Evolutionary conservation across 2,113 vertebrate species (phyloP).

Genomic region (Pluvialis apricaria): DNA sequence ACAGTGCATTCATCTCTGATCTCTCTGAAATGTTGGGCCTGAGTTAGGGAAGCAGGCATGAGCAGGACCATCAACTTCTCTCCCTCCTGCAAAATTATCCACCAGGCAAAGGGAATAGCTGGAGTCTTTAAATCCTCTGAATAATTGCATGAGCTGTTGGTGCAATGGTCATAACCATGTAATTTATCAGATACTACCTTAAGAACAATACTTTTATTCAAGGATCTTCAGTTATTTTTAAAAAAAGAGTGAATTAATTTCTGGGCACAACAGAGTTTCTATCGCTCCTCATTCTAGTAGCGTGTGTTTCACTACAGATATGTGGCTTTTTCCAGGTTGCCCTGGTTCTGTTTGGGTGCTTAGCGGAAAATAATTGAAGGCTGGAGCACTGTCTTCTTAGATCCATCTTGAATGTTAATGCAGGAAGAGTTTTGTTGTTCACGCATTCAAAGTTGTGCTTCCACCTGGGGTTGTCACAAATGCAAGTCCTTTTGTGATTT

Average conservation of each 20-base stretch:
- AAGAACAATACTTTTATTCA: background rate
- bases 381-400: background rate
- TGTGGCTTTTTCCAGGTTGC: background rate
- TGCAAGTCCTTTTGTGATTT: background rate
- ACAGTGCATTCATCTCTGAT: background rate
- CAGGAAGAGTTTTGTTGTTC: background rate
- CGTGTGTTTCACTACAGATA: background rate
- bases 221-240: background rate
- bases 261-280: background rate
- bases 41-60: background rate
- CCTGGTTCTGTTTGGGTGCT: background rate
- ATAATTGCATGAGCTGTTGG: background rate
- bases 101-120: background rate
- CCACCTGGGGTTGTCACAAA: background rate
- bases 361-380: background rate
- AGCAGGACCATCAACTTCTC: background rate
- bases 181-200: background rate
- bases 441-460: background rate
- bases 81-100: background rate
- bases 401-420: background rate
- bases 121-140: background rate
- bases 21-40: background rate
- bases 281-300: background rate
- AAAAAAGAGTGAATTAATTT: rapidly evolving
- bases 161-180: background rate